Evolutionary conservation across 1,140 invertebrate species (phyloP), one percentile per base, ranked within the genome.

Genomic region (Hirudo medicinalis): DNA sequence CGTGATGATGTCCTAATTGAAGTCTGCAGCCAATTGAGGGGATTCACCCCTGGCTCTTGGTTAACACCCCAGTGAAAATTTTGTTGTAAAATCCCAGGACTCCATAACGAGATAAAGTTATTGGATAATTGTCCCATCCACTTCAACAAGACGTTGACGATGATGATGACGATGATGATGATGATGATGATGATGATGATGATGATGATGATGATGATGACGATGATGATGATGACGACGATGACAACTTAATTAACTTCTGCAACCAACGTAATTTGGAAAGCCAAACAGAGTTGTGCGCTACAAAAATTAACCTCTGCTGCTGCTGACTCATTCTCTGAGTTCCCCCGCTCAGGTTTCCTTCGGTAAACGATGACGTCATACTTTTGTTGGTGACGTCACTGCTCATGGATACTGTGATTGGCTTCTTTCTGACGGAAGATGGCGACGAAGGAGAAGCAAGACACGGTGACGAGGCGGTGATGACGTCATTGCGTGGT

Each of bases 151-250:
- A 60, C 27, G 55, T 6, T 15, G 55, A 60, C 15, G 55, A 60
- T 27, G 55, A 60, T 15, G 55, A 60, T 60, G 55, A 60, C 15
- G 55, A 60, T 60, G 55, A 60, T 15, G 55, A 60, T 60, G 20
- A 27, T 8, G 27, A 60, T 15, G 55, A 63, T 22, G 57, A 63
- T n/a, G 57, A 63, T 63, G 57, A 63, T 15, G 57, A 25, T 11
- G 57, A 63, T 63, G 6, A 63, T 63, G 57, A 63, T 63, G 6
- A 63, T 15, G 57, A 63, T 63, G 57, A 63, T n/a, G 57, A 60
- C 15, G 55, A 60, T 27, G 55, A 60, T 60, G 40, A 60, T 60
- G 55, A 60, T 60, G 55, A 60, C 15, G 55, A 60, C 15, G 55
- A 60, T 63, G 19, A 63, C 29, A 15, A 57, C 54, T 20, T 57